A percentile compares a stretch with the other conserved stretches of the same genome.
These are phyloP conservation scores for Crenuchus spilurus DNA, from an alignment of 2,797 vertebrate species.

Conservation along the genomic window DNA sequence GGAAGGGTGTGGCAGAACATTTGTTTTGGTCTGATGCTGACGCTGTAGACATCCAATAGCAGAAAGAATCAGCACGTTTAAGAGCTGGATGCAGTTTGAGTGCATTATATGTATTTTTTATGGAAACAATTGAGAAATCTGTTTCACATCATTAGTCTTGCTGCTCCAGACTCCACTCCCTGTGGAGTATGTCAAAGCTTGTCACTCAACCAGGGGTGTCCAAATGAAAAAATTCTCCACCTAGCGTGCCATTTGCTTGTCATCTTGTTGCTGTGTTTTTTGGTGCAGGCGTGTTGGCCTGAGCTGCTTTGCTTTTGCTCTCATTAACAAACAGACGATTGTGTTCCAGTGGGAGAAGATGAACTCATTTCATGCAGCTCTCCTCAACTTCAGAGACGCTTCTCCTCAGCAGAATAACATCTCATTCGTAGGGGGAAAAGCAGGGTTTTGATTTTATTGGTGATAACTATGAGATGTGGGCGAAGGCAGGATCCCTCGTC, in stretches of 20 bases:
- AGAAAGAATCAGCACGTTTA: too few species aligned
- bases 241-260: neutral
- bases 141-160: too few species aligned
- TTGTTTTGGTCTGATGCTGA: too few species aligned
- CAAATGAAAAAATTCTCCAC: slow-evolving; percentile 2
- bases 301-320: slow-evolving; percentile 23
- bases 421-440: neutral
- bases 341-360: slow-evolving; percentile 34
- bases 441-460: slow-evolving; percentile 24
- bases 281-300: slow-evolving; percentile 18
- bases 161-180: too few species aligned
- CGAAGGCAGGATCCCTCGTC: slow-evolving; percentile 37
- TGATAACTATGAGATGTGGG: slow-evolving; percentile 19
- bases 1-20: too few species aligned
- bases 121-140: too few species aligned
- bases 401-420: slow-evolving; percentile 7
- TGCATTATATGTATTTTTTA: too few species aligned
- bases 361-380: slow-evolving; percentile 20
- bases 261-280: neutral
- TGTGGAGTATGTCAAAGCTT: too few species aligned
- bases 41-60: too few species aligned
- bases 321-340: slow-evolving; percentile 32
- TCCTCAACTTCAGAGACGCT: slow-evolving; percentile 33
- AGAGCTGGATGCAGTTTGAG: too few species aligned
- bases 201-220: too few species aligned